A percentile compares a stretch with the other conserved stretches of the same genome.
Evolutionary conservation across 2,113 vertebrate genomes (phyloP).

Genomic region (Oxyruncus cristatus): DNA sequence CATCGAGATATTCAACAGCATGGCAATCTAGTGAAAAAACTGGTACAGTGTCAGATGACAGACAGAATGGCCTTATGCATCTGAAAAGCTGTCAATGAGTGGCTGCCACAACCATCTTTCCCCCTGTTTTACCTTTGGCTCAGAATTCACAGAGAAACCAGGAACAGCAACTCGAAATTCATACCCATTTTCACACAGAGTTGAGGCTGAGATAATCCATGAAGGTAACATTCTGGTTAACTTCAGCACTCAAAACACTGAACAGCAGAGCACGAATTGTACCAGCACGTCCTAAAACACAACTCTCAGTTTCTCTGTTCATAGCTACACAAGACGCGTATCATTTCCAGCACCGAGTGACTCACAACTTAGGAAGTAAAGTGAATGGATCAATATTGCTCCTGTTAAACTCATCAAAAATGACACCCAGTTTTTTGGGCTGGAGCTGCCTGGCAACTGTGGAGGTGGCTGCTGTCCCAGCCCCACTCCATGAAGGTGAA

Average conservation of each 20-base stretch:
- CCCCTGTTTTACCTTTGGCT: neutral
- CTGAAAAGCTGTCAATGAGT: neutral
- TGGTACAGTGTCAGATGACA: neutral
- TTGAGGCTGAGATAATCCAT: neutral
- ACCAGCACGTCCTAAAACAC: neutral
- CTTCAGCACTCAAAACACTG: neutral
- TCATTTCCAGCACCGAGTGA: neutral
- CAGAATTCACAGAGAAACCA: slow-evolving; percentile 6
- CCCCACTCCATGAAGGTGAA: neutral
- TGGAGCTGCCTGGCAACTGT: neutral
- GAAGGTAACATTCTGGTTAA: neutral
- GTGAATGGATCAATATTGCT: neutral
- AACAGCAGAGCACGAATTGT: neutral
- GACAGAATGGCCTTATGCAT: neutral
- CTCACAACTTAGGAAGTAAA: neutral
- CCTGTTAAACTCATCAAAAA: neutral
- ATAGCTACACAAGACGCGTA: neutral
- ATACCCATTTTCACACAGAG: neutral
- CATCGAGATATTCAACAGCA: neutral
- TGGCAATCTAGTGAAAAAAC: neutral
- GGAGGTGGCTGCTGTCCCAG: neutral
- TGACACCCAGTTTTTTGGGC: neutral
- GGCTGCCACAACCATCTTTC: neutral
- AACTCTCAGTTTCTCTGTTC: neutral
- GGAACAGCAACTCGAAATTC: neutral